Percentiles rank a stretch among this genome's conserved stretches.
Evolutionary conservation across 2,888 invertebrate species (phyloP).

Genomic region (Eilema depressum): DNA sequence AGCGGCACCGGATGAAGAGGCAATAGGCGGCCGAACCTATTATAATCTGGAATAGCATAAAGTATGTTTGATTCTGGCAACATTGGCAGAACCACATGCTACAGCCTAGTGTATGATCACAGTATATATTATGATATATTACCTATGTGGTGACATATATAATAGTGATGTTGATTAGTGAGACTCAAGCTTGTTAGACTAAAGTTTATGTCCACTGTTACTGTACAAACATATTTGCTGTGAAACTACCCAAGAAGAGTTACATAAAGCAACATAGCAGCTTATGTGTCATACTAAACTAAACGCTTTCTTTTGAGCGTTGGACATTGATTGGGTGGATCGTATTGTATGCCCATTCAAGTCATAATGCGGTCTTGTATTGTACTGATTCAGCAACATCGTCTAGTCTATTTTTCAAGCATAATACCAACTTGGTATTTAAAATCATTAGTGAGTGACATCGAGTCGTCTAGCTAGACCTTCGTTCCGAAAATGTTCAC

Average conservation of each 20-base stretch:
- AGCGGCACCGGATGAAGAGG: too few species aligned
- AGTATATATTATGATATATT: too few species aligned
- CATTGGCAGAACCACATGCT: too few species aligned
- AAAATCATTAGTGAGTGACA: slow-evolving; percentile 27
- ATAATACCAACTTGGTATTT: slow-evolving; percentile 24
- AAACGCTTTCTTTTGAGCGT: slow-evolving; percentile 43
- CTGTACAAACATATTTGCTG: neutral
- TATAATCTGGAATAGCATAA: too few species aligned
- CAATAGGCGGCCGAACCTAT: too few species aligned
- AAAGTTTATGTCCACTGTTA: too few species aligned
- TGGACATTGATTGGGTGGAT: slow-evolving; percentile 53
- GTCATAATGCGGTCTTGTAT: slow-evolving; percentile 40
- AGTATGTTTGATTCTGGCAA: too few species aligned
- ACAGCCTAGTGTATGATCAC: too few species aligned
- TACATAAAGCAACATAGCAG: slow-evolving; percentile 8
- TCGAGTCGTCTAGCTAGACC: slow-evolving; percentile 18
- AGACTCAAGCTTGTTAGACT: neutral
- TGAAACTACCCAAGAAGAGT: slow-evolving; percentile 7
- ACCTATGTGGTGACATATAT: too few species aligned
- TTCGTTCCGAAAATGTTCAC: slow-evolving; percentile 14
- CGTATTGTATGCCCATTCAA: slow-evolving; percentile 36
- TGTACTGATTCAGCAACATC: slow-evolving; percentile 45
- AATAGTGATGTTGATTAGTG: neutral
- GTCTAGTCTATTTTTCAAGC: slow-evolving; percentile 40
- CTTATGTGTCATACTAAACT: slow-evolving; percentile 16